These are phyloP conservation scores for Parapsyche elsis DNA, from an alignment of 1,140 invertebrate genomes.

Conservation along the genomic window DNA sequence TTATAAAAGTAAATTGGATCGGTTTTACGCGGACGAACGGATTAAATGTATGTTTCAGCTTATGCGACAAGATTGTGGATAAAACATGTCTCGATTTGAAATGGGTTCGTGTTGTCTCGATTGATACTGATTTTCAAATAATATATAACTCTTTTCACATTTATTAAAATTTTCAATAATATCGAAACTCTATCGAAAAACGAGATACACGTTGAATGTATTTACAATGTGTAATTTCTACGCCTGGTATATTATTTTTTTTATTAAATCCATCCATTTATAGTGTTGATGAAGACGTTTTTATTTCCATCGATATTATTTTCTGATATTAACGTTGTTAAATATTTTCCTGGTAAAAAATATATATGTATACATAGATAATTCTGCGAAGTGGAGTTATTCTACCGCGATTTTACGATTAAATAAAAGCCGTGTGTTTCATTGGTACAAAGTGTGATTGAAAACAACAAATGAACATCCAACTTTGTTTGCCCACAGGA, in stretches of 20 bases:
- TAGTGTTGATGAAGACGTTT: background rate
- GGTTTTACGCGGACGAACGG: background rate
- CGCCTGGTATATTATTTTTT: background rate
- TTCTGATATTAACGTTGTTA: background rate
- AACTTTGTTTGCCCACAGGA: slow-evolving; percentile 30
- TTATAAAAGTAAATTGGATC: slow-evolving; percentile 41
- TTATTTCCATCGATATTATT: background rate
- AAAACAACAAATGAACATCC: slow-evolving; percentile 28
- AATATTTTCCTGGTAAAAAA: too few species aligned
- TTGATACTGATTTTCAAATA: background rate
- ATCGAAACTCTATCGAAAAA: too few species aligned
- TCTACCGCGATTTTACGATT: background rate
- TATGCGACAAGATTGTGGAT: slow-evolving; percentile 25
- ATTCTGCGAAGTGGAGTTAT: background rate
- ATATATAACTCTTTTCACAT: too few species aligned
- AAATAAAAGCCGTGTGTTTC: slow-evolving; percentile 26
- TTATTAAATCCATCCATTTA: background rate
- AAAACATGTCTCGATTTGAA: slow-evolving; percentile 18
- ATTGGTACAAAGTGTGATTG: slow-evolving; percentile 14
- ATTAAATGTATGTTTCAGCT: slow-evolving; percentile 2
- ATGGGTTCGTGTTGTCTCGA: background rate
- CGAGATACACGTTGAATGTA: too few species aligned
- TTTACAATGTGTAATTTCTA: too few species aligned
- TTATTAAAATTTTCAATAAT: too few species aligned
- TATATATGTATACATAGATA: background rate